Conservation (phyloP, 2,888 invertebrate species). For the Sinhomidia bicolor region DNA sequence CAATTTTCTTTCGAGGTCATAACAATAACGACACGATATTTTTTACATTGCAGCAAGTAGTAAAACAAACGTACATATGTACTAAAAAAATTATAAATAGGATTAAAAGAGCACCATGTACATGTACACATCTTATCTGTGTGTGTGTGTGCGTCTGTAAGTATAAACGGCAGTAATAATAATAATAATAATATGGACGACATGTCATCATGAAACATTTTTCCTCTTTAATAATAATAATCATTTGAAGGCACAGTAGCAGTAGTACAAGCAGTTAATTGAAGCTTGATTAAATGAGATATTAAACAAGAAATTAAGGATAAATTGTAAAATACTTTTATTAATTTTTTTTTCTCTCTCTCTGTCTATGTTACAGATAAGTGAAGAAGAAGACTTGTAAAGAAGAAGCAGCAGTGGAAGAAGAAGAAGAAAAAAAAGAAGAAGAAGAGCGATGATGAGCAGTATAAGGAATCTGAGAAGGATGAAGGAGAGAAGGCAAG, state of each 20-base stretch:
- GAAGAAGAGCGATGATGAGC: conserved; percentile 16
- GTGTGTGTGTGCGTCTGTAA: too few relatives aligned
- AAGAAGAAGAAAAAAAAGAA: neutral
- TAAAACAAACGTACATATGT: neutral
- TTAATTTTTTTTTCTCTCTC: too few relatives aligned
- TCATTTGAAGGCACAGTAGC: neutral
- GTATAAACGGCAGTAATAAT: neutral
- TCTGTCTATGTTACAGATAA: conserved; percentile 67
- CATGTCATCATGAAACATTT: conserved; percentile 1
- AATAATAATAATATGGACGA: neutral
- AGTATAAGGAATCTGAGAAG: neutral
- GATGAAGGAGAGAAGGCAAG: conserved; percentile 60
- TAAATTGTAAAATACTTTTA: too few relatives aligned
- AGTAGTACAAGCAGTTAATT: conserved; percentile 30
- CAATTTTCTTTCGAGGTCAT: conserved; percentile 37
- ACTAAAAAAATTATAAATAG: conserved; percentile 25
- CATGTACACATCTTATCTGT: conserved; percentile 22
- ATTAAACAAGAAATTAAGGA: neutral
- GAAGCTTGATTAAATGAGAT: conserved; percentile 19
- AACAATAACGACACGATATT: conserved; percentile 39
- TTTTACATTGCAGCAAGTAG: neutral
- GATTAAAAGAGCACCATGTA: neutral
- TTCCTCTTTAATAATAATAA: neutral
- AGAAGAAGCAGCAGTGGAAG: neutral
- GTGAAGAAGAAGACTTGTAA: conserved; percentile 54